Percentiles rank a stretch among this genome's conserved stretches.
Conservation (phyloP, 2,797 vertebrate genomes). For the Liasis olivaceus region DNA sequence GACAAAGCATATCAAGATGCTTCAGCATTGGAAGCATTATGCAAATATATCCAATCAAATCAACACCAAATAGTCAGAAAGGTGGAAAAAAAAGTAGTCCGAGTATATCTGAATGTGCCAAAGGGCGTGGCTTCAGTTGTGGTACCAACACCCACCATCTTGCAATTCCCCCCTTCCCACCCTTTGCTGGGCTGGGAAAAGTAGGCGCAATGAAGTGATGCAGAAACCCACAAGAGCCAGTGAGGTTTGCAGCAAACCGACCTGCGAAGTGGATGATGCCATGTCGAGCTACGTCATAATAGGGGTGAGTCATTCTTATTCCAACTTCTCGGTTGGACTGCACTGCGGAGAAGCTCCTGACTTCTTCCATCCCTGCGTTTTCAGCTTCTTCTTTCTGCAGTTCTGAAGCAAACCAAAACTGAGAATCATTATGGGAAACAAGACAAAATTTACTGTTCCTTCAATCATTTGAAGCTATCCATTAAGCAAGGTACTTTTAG, state of each 20-base stretch:
- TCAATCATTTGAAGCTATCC: not conserved
- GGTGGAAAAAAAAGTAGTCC: not conserved
- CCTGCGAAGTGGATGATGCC: conserved; percentile 86
- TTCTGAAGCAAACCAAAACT: conserved; percentile 63
- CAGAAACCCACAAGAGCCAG: not conserved
- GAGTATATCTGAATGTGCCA: not conserved
- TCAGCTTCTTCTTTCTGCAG: conserved; percentile 75
- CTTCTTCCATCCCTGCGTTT: conserved; percentile 31
- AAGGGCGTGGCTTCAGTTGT: not conserved
- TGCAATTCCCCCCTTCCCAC: not conserved
- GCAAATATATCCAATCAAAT: not conserved
- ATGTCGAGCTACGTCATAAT: conserved; percentile 86
- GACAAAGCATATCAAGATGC: not conserved
- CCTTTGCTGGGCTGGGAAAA: not conserved
- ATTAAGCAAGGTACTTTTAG: not conserved
- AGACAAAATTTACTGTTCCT: not conserved
- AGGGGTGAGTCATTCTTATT: conserved; percentile 78
- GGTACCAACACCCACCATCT: not conserved
- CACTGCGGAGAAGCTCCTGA: not conserved
- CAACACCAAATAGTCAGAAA: not conserved
- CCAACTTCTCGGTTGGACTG: conserved; percentile 19
- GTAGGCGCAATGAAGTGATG: not conserved
- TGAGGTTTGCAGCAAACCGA: conserved; percentile 53
- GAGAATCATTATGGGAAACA: not conserved
- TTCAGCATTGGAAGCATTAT: not conserved